These are phyloP conservation scores for Hemicordylus capensis DNA, from an alignment of 2,113 vertebrate species.

Conservation along the genomic window DNA sequence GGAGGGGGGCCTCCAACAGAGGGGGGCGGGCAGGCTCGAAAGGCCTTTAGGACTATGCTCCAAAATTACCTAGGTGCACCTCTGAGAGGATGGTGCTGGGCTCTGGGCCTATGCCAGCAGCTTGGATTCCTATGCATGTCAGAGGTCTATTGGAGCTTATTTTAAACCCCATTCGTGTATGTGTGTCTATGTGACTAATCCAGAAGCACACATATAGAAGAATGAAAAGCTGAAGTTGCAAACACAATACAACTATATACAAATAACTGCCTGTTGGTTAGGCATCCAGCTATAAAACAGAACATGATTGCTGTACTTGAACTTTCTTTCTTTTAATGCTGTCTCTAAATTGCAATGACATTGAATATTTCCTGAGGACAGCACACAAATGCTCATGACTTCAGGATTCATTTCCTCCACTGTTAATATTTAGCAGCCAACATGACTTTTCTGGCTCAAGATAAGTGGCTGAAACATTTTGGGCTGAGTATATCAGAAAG, in stretches of 20 bases:
- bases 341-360: neutral
- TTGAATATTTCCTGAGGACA: conserved; percentile 16
- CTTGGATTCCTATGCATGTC: neutral
- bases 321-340: neutral
- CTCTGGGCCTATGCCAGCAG: no score
- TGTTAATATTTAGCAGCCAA: conserved; percentile 26
- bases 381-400: conserved; percentile 9
- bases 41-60: no score
- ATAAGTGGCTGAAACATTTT: neutral
- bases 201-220: neutral
- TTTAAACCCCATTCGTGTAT: no score
- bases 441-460: conserved; percentile 15
- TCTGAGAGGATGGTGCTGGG: no score
- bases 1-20: no score
- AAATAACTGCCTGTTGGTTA: neutral
- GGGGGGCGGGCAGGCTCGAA: no score
- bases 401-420: neutral
- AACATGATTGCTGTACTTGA: neutral
- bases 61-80: no score
- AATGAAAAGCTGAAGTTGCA: neutral
- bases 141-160: neutral
- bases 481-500: neutral
- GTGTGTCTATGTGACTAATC: no score
- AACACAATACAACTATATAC: neutral
- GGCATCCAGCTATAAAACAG: neutral